Base-by-base conservation (phyloP, 1,140 invertebrate species). In the Globodera ellingtonae region DNA sequence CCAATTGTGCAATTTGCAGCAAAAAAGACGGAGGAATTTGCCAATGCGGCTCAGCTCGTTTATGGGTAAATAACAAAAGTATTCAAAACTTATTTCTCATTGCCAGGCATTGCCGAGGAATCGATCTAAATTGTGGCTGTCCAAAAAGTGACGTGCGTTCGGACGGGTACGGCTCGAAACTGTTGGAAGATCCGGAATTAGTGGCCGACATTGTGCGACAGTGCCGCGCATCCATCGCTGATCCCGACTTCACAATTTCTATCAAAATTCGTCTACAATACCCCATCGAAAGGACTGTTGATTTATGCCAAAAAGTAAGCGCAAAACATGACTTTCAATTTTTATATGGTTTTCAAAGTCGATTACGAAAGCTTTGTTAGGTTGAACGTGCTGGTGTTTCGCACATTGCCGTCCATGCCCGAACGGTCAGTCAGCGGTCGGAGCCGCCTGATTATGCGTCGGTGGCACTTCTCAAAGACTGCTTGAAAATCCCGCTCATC, bases 91-190 rank as follows among this genome's bases (percentile, higher is more conserved):
- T 69, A 10, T 79, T 47, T 65, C 52, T 46, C 35, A 79, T 46
- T 8, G 15, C 44, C 81, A 94, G 93, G 24, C 92, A 93, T 91
- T 93, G 93, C 72, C 93, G 95, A 92, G 96, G 96, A 44, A 93
- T 96, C 4, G 96, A 98, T 91, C 90, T 98, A 52, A 98, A 98
- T 89, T 98, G 96, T 92, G 96, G 97, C 9, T 98, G 97, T 87
- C 96, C 97, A 13, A 96, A 98, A 90, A 92, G 93, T 89, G 91
- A 78, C 62, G 96, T 95, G 0, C 94, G 95, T 89, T 92, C 94
- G 86, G 93, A 95, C 89, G 95, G 95, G 21, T 94, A 95, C 89
- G 96, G 96, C 10, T 94, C 94, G 85, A 93, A 93, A 83, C 89
- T 98, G 79, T 90, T 98, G 9, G 92, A 92, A 6, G 93, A 94